Evolutionary conservation across 92 coral and sea anemone genomes (phyloP).

Genomic region (Nematostella vectensis): DNA sequence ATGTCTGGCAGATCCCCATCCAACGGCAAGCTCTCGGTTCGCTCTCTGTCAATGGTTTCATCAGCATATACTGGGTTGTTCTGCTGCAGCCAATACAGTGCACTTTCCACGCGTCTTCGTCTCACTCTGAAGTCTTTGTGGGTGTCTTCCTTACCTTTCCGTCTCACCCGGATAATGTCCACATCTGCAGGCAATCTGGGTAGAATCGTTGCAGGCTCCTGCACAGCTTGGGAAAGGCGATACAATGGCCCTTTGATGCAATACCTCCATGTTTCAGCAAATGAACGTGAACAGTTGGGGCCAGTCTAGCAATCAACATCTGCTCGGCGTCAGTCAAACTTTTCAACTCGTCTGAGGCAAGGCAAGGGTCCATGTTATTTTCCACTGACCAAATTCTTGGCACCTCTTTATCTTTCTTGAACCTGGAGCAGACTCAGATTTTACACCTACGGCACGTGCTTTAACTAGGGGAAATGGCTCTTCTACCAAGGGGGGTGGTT

Average conservation of each 20-base stretch:
- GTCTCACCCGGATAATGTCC: neutral
- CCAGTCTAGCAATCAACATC: slow-evolving; percentile 34
- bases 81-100: neutral
- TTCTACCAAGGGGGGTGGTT: too few species aligned
- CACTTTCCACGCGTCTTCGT: neutral
- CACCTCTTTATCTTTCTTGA: too few species aligned
- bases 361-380: too few species aligned
- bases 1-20: neutral
- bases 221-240: slow-evolving; percentile 51
- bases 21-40: neutral
- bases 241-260: slow-evolving; percentile 44
- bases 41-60: neutral
- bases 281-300: slow-evolving; percentile 23
- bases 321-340: too few species aligned
- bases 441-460: too few species aligned
- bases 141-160: neutral
- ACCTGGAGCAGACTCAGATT: too few species aligned
- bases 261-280: slow-evolving; percentile 39
- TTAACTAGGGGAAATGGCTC: too few species aligned
- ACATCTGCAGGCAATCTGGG: slow-evolving; percentile 25
- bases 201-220: slow-evolving; percentile 27
- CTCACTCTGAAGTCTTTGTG: neutral
- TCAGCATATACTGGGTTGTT: neutral
- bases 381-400: too few species aligned
- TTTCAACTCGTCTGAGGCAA: too few species aligned